phyloP scores from a whole-genome alignment of 1,140 invertebrate genomes.

The Aphelenchoides avenae region DNA sequence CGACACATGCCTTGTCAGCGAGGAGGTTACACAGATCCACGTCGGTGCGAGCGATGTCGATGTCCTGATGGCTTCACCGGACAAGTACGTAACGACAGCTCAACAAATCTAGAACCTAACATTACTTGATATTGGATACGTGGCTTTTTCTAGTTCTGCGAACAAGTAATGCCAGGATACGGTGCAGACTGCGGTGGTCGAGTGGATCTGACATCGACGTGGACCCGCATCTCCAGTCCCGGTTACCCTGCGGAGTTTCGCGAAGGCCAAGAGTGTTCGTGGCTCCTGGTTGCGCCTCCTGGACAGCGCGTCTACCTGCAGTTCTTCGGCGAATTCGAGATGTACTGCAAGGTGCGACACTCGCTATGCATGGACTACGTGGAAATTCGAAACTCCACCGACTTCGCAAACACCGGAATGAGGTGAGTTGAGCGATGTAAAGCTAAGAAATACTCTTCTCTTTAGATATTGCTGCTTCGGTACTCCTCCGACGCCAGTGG shows the following conservation, averaged over 20 bases:
- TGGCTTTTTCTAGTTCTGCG: slow-evolving; percentile 42
- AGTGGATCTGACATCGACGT: slow-evolving; percentile 32
- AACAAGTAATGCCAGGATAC: slow-evolving; percentile 58
- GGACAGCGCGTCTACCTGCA: slow-evolving; percentile 53
- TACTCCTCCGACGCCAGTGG: slow-evolving; percentile 46
- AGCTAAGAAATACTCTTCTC: slow-evolving; percentile 8
- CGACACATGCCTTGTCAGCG: slow-evolving; percentile 52
- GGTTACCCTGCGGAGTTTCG: slow-evolving; percentile 54
- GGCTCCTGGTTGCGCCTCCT: slow-evolving; percentile 50
- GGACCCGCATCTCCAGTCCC: slow-evolving; percentile 47
- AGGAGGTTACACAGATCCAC: slow-evolving; percentile 57
- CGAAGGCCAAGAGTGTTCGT: slow-evolving; percentile 58
- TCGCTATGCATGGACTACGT: slow-evolving; percentile 59
- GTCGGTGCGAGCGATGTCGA: slow-evolving; percentile 54
- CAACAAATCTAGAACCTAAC: slow-evolving; percentile 5
- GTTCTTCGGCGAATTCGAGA: slow-evolving; percentile 58
- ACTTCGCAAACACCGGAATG: slow-evolving; percentile 59
- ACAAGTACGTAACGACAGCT: slow-evolving; percentile 16
- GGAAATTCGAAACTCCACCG: slow-evolving; percentile 56
- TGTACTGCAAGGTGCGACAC: slow-evolving; percentile 50
- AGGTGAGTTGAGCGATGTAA: slow-evolving; percentile 44
- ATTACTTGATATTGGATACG: too few species aligned
- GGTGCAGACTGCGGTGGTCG: slow-evolving; percentile 54
- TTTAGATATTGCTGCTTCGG: slow-evolving; percentile 58
- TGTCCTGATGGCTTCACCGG: slow-evolving; percentile 59